These are phyloP conservation scores for Campoletis sonorensis DNA, from an alignment of 1,140 invertebrate genomes.

Conservation along the genomic window DNA sequence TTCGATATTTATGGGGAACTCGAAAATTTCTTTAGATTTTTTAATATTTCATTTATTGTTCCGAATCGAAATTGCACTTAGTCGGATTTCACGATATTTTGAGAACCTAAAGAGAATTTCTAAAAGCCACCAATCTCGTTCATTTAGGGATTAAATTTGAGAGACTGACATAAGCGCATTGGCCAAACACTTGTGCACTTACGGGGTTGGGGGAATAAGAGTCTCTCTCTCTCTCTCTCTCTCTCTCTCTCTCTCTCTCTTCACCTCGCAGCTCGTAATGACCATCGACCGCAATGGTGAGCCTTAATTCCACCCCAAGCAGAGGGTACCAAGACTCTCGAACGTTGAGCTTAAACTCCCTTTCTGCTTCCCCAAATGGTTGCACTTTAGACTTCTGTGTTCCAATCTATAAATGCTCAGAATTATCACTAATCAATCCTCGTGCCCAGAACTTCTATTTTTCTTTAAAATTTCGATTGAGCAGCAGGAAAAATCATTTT, in stretches of 20 bases:
- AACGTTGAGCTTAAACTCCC: background rate
- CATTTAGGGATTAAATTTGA: conserved; percentile 21
- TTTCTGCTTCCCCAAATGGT: conserved; percentile 49
- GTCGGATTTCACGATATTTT: background rate
- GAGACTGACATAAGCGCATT: conserved; percentile 5
- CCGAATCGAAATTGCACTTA: too few species aligned
- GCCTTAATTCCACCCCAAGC: conserved; percentile 55
- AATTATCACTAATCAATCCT: conserved; percentile 61
- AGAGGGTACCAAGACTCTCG: background rate
- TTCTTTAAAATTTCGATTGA: background rate
- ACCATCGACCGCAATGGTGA: conserved; percentile 53
- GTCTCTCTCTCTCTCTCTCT: background rate
- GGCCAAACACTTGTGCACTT: background rate
- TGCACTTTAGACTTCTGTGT: conserved; percentile 72
- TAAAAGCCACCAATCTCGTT: background rate
- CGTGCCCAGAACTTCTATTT: background rate
- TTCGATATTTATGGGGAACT: background rate
- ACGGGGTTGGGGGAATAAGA: background rate
- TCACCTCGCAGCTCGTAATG: conserved; percentile 51
- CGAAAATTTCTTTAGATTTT: too few species aligned
- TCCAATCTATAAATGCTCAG: conserved; percentile 70
- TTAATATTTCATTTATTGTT: too few species aligned
- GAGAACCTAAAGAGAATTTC: background rate
- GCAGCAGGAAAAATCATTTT: too few species aligned
- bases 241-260: background rate